Base-by-base conservation (phyloP, 2,797 vertebrate genomes). In the Sebastes alutus region DNA sequence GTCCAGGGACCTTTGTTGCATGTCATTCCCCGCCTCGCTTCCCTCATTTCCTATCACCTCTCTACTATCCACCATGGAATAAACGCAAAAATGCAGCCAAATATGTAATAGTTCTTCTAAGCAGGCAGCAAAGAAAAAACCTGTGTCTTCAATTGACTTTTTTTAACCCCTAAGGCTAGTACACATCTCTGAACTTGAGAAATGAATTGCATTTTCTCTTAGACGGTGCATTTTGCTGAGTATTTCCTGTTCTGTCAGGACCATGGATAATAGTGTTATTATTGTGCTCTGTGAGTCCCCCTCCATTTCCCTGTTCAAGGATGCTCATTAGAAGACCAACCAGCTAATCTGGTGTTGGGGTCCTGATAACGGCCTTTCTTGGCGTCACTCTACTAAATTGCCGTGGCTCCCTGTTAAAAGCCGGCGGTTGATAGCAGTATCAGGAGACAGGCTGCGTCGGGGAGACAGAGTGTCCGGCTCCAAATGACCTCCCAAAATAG, bases 401-500 rank as follows among this genome's bases (percentile, higher is more conserved):
- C 92, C 85, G 63, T 92, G 94, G 89, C 97, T 97, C 96, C 95
- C 87, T 94, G 95, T 93, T 95, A 95, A 95, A 95, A 95, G 95
- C 94, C 94, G 83, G 92, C 93, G 93, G 95, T 66, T 96, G 94
- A 97, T 97, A 96, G 96, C 90, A 83, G 95, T 97, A 97, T 97
- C 96, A 96, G 97, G 90, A 96, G 96, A 96, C 95, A 95, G 93
- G 93, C 95, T 85, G 94, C 91, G 55, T 92, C 88, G 91, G 93
- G 94, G 94, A 96, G 95, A 97, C 95, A 95, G 93, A 89, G 93
- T 91, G 85, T 95, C 79, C 94, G 94, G 95, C 96, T 96, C 96
- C 96, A 96, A 97, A 97, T 95, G 94, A 96, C 96, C 96, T 97
- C 97, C 96, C 91, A 93, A 96, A 97, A 96, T 96, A 96, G 95